These are phyloP conservation scores for Helicoverpa armigera DNA, from an alignment of 1,140 invertebrate species.

Conservation along the genomic window DNA sequence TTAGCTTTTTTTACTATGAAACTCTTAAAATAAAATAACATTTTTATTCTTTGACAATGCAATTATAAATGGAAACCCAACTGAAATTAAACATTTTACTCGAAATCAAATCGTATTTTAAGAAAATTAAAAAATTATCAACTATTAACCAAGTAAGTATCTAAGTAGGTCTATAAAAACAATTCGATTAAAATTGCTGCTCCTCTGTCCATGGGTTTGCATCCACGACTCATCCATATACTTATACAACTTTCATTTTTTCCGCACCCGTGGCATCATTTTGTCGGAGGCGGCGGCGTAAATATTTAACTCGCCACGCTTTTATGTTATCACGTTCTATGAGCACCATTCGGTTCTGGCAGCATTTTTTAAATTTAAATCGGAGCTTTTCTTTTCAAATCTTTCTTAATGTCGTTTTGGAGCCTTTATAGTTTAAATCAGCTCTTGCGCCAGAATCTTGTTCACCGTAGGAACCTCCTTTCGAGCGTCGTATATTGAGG, in stretches of 20 bases:
- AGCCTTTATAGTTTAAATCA: conserved; percentile 1
- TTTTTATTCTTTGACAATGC: no score
- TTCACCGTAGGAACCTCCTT: not conserved
- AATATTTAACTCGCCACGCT: conserved; percentile 5
- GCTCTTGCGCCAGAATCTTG: not conserved
- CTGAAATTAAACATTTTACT: no score
- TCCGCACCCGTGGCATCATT: not conserved
- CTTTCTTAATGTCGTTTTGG: conserved; percentile 1
- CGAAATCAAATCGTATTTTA: no score
- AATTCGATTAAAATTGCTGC: no score
- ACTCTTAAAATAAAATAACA: no score
- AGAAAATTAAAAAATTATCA: no score
- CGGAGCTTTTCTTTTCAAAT: not conserved
- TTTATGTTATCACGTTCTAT: not conserved
- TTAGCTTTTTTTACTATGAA: no score
- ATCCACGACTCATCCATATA: conserved; percentile 3
- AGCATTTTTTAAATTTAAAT: not conserved
- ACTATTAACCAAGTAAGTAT: no score
- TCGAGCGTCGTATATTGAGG: not conserved
- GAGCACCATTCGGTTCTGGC: not conserved
- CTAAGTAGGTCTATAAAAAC: no score
- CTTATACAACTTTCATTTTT: conserved; percentile 3
- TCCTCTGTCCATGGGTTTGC: not conserved
- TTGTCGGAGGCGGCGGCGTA: not conserved
- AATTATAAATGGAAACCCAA: no score